These are phyloP conservation scores for Dendronephthya gigantea DNA, from an alignment of 64 coral and sea anemone genomes.

Conservation along the genomic window DNA sequence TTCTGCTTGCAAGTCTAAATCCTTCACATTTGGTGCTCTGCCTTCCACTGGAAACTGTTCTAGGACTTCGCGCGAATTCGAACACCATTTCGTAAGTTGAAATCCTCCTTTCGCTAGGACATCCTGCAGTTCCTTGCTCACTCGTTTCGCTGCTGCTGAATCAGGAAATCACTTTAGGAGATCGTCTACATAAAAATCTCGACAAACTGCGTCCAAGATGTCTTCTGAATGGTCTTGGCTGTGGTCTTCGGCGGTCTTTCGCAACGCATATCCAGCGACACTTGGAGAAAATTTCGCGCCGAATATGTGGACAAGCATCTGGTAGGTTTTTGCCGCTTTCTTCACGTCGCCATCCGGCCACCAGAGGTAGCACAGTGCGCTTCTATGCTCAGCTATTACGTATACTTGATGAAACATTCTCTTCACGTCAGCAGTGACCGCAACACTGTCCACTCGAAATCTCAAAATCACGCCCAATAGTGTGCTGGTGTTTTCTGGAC, in stretches of 20 bases:
- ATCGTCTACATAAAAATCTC: conserved; percentile 71
- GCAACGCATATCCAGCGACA: conserved; percentile 41
- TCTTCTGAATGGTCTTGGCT: conserved; percentile 7
- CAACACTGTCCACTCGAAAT: neutral
- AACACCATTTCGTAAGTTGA: conserved; percentile 25
- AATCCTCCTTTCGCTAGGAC: conserved; percentile 33
- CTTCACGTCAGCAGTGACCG: neutral
- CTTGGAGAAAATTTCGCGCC: conserved; percentile 24
- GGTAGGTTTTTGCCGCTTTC: neutral
- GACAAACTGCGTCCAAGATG: conserved; percentile 28
- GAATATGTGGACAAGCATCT: conserved; percentile 7
- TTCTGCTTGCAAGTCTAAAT: conserved; percentile 34
- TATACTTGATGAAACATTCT: neutral
- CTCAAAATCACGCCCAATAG: neutral
- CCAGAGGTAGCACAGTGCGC: neutral
- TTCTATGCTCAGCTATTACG: neutral
- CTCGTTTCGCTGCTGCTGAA: neutral
- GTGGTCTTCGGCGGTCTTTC: conserved; percentile 47
- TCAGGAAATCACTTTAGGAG: conserved; percentile 41
- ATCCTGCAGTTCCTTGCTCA: conserved; percentile 13
- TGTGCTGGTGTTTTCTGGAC: neutral
- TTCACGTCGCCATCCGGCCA: neutral
- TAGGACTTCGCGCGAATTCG: conserved; percentile 23
- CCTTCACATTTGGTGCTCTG: conserved; percentile 25
- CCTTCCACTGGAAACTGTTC: conserved; percentile 3